Base-by-base conservation (phyloP, 64 coral and sea anemone species). In the Anthopleura sola region DNA sequence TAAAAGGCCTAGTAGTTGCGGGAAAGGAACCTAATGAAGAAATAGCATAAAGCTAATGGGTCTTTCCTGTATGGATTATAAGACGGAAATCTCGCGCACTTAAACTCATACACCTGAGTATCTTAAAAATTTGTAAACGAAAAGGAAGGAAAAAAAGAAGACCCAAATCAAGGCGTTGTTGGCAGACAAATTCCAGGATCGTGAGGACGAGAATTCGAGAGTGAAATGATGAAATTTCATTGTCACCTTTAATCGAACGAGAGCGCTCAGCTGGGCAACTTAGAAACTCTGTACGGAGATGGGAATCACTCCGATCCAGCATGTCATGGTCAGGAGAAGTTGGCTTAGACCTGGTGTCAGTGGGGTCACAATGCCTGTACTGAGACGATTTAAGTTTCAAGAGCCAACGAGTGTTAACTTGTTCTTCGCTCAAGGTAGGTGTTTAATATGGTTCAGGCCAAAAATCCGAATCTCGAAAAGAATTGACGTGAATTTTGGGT, bases 291-390 rank as follows among this genome's bases (percentile, higher is more conserved):
- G n/a, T 71, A 34, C 66, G 7, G 66, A 71, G 66, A 71, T 71
- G 66, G 66, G 15, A 71, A 71, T 71, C 66, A 7, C 28, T 10
- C 12, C 29, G 28, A 34, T 71, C 8, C 29, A 71, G 66, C 66
- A 71, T 71, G 66, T 71, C 13, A 71, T 34, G 66, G 66, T 71
- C 66, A 71, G 60, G 20, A n/a, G 66, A 71, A 71, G 28, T 71
- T 28, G 66, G 66, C 14, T 71, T 31, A 71, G 66, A 71, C 66
- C 26, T 10, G 66, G 66, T 15, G 66, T 31, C 66, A 71, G 29
- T 32, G 31, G 66, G 66, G 66, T 71, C 29, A 71, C 29, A 71
- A 15, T 36, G 31, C 26, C 66, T 71, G 26, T 29, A 44, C 40
- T 3, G 4, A 71, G 28, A 71, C 23, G 31, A 71, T 71, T 4